Evolutionary conservation across 2,888 invertebrate species (phyloP).

Genomic region (Caenorhabditis sp.): DNA sequence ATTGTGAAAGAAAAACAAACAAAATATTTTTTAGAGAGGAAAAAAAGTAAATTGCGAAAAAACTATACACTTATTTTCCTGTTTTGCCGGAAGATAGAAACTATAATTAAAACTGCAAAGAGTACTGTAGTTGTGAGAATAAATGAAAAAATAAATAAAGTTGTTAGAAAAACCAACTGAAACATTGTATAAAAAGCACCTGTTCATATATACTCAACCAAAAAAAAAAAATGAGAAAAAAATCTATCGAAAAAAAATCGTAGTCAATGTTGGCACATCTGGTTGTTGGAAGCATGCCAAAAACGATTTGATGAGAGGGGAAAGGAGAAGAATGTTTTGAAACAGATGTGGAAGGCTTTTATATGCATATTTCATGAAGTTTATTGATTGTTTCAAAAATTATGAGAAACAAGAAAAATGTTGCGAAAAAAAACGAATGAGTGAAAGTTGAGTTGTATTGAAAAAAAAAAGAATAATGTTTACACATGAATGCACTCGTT

Average conservation of each 20-base stretch:
- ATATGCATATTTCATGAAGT: neutral
- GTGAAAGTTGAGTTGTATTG: neutral
- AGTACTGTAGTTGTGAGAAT: no score
- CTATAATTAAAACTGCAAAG: no score
- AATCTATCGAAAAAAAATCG: neutral
- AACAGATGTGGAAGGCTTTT: neutral
- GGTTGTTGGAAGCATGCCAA: neutral
- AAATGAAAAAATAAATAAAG: no score
- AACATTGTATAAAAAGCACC: no score
- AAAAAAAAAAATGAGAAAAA: neutral
- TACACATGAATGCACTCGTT: slow-evolving; percentile 1
- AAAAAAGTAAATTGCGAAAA: no score
- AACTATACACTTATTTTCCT: no score
- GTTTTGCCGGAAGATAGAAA: no score
- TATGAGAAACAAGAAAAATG: neutral
- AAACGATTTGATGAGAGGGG: neutral
- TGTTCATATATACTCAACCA: neutral
- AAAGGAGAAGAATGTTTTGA: neutral
- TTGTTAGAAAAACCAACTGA: no score
- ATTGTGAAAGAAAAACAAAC: no score
- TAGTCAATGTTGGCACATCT: neutral
- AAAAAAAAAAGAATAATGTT: neutral
- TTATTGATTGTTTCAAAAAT: neutral
- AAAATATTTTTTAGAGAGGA: no score
- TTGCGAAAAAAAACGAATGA: neutral